Evolutionary conservation across 2,797 vertebrate genomes (phyloP).

Genomic region (Melanogrammus aeglefinus): DNA sequence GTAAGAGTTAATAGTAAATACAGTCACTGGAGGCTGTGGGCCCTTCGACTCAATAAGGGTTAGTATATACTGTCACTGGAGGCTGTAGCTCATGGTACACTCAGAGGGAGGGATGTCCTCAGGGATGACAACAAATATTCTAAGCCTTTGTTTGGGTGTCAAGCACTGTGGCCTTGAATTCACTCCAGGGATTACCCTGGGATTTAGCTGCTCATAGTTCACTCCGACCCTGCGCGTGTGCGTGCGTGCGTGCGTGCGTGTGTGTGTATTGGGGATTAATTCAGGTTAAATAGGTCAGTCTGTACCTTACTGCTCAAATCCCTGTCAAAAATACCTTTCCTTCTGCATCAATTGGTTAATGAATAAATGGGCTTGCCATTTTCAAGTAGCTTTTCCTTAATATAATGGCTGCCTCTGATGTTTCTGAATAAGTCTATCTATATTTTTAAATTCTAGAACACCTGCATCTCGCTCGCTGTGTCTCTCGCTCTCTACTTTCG

Average conservation of each 20-base stretch:
- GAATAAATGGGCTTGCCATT: background rate
- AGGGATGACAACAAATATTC: background rate
- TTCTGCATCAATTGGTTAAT: background rate
- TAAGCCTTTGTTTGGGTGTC: slow-evolving; percentile 30
- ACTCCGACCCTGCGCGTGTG: background rate
- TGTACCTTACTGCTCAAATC: background rate
- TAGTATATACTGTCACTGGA: background rate
- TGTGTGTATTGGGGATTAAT: background rate
- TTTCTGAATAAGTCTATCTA: background rate
- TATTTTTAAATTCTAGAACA: background rate
- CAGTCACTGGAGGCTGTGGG: background rate
- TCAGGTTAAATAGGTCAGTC: background rate
- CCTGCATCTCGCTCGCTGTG: background rate
- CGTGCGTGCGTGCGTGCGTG: background rate
- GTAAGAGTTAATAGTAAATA: background rate
- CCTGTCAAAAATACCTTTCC: background rate
- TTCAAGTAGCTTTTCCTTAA: background rate
- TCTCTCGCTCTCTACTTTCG: background rate
- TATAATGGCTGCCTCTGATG: background rate
- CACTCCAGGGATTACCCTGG: slow-evolving; percentile 20
- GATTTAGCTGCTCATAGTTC: slow-evolving; percentile 36
- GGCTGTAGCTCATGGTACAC: background rate
- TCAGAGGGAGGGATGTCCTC: background rate
- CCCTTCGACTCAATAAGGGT: background rate
- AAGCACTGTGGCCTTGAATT: slow-evolving; percentile 6